Base-by-base conservation (phyloP, 2,113 vertebrate genomes). In the Solea solea region DNA sequence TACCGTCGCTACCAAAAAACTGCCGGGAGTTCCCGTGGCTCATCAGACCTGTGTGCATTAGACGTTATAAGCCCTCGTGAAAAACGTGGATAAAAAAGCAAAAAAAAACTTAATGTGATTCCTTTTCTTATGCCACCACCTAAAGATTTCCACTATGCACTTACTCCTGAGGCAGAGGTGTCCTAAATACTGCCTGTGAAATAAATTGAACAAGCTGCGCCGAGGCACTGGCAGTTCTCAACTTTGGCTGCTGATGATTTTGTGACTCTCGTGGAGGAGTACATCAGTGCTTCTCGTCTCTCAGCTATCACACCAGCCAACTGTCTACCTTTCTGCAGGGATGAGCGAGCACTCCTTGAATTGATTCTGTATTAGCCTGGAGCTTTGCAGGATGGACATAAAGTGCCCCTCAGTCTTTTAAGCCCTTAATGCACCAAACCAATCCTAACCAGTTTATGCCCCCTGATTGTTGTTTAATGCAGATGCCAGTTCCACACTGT, bases 391-490 rank as follows among this genome's bases (percentile, higher is more conserved):
- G 48, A 52, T 62, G 76, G 67, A 80, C 81, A 71, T 53, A 49
- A 63, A 63, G 11, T 51, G 53, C 44, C 45, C 21, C 62, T 65
- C 11, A 1, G 48, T 59, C 28, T 3, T 59, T 86, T 74, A 51
- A 59, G 25, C 58, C 76, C 68, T 80, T 78, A 61, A 67, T 67
- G 66, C 76, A 69, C 66, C 50, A 56, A 80, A 48, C 48, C 71
- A 48, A 70, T 68, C 54, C 28, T 59, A 78, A 69, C 48, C 59
- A 62, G 72, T 78, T 77, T 57, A 57, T 44, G 46, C 72, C 78
- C 58, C 39, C 58, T 72, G 64, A 76, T 82, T 74, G 82, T 85
- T 87, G 74, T 88, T 85, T 75, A 71, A 84, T 76, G 69, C 67
- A 62, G 64, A 80, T 72, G 72, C 79, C 84, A 85, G 72, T 84